Evolutionary conservation across 2,888 invertebrate species (phyloP).

Genomic region (Lasioglossum oenotherae): DNA sequence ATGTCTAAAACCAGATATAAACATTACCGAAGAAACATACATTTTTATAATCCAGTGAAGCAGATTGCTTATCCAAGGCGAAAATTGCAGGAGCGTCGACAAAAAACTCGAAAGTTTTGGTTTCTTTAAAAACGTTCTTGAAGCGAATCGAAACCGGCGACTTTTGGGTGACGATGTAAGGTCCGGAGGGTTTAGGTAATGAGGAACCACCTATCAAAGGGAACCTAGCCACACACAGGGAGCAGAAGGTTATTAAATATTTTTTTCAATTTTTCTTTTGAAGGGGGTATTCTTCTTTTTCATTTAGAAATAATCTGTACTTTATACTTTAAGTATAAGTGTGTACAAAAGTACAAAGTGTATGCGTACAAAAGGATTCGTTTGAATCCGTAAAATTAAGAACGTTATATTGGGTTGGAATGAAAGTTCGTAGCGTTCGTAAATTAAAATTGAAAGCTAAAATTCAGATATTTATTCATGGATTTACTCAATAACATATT

Average conservation of each 20-base stretch:
- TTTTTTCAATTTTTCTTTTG: not conserved
- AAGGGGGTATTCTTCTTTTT: too few relatives aligned
- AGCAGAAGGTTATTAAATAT: not conserved
- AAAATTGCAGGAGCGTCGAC: slow-evolving; percentile 68
- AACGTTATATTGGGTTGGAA: too few relatives aligned
- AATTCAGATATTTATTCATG: too few relatives aligned
- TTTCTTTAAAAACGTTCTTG: slow-evolving; percentile 73
- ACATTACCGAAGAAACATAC: slow-evolving; percentile 49
- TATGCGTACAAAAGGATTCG: too few relatives aligned
- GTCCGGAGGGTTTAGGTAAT: slow-evolving; percentile 75
- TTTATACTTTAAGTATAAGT: too few relatives aligned
- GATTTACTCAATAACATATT: too few relatives aligned
- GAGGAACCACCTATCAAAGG: slow-evolving; percentile 70
- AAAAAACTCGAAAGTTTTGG: slow-evolving; percentile 69
- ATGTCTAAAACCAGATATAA: not conserved
- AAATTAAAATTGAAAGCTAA: too few relatives aligned
- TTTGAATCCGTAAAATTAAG: too few relatives aligned
- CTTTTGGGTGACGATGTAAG: slow-evolving; percentile 62
- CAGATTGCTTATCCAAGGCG: slow-evolving; percentile 28
- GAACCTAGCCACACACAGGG: slow-evolving; percentile 65
- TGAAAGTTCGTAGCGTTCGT: too few relatives aligned
- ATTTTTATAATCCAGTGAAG: slow-evolving; percentile 67
- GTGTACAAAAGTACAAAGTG: too few relatives aligned
- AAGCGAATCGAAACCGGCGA: slow-evolving; percentile 66
- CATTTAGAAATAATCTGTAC: too few relatives aligned